A percentile compares a stretch with the other conserved stretches of the same genome.
These are phyloP conservation scores for Acleris laterana DNA, from an alignment of 2,888 invertebrate species.

Conservation along the genomic window DNA sequence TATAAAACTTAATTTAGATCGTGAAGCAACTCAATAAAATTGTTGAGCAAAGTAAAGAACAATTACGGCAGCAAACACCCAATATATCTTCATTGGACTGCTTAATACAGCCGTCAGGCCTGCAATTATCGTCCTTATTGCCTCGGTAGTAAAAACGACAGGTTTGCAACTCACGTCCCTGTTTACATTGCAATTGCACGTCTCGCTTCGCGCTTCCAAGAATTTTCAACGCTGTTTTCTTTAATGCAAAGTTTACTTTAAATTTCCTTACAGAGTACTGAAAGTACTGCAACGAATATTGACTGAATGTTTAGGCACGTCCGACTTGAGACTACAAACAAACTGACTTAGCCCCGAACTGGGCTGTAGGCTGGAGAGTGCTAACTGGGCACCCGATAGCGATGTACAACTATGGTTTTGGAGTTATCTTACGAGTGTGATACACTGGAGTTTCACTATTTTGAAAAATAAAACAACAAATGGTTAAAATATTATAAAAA, in stretches of 20 bases:
- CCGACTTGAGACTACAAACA: no score
- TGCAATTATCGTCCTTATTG: conserved; percentile 8
- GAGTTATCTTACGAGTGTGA: no score
- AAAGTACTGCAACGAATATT: background rate
- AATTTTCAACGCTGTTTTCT: conserved; percentile 20
- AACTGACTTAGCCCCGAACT: no score
- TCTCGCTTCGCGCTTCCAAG: conserved; percentile 20
- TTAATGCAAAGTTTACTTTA: conserved; percentile 22
- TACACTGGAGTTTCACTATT: no score
- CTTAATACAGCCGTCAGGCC: background rate
- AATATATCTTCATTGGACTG: conserved; percentile 30
- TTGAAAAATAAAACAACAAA: no score
- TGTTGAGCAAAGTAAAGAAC: conserved; percentile 21
- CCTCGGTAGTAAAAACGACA: conserved; percentile 4
- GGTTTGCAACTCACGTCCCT: conserved; percentile 2
- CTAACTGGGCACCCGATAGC: no score
- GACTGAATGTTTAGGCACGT: no score
- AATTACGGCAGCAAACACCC: conserved; percentile 29
- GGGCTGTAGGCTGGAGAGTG: no score
- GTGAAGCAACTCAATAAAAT: conserved; percentile 33
- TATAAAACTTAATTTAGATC: conserved; percentile 8
- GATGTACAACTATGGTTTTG: no score
- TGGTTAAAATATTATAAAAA: no score
- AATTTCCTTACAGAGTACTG: conserved; percentile 22
- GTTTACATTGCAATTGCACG: conserved; percentile 32